Evolutionary conservation across 1,140 invertebrate species (phyloP).

Genomic region (Galendromus occidentalis): DNA sequence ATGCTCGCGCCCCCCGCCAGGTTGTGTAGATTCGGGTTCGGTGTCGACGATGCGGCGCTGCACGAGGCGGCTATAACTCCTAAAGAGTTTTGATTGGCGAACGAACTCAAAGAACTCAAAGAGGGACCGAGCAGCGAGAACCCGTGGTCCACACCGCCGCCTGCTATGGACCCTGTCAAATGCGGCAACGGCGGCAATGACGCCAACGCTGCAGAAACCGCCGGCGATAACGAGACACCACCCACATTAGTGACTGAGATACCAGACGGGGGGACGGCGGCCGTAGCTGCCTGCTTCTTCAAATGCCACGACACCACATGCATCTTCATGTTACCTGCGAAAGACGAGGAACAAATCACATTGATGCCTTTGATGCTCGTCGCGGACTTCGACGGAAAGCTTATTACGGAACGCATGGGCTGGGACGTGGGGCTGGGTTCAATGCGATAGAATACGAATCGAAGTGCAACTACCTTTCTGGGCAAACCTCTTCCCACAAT

Average conservation of each 20-base stretch:
- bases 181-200: neutral
- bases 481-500: constrained; percentile 36
- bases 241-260: neutral
- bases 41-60: neutral
- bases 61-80: neutral
- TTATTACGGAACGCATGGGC: too few species aligned
- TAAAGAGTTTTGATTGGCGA: too few species aligned
- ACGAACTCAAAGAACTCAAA: neutral
- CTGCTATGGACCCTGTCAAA: neutral
- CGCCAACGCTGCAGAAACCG: neutral
- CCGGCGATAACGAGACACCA: neutral
- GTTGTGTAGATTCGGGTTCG: neutral
- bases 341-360: neutral
- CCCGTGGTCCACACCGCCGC: neutral
- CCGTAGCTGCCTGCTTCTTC: constrained; percentile 7
- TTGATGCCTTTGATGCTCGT: too few species aligned
- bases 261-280: neutral
- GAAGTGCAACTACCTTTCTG: constrained; percentile 30
- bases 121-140: neutral
- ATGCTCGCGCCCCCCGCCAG: constrained; percentile 9
- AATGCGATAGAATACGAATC: neutral
- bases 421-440: neutral
- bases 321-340: constrained; percentile 12
- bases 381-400: too few species aligned
- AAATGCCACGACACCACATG: constrained; percentile 9